Percentiles rank a stretch among this genome's conserved stretches.
These are phyloP conservation scores for Pomatorhinus ruficollis DNA, from an alignment of 2,113 vertebrate species.

Conservation along the genomic window DNA sequence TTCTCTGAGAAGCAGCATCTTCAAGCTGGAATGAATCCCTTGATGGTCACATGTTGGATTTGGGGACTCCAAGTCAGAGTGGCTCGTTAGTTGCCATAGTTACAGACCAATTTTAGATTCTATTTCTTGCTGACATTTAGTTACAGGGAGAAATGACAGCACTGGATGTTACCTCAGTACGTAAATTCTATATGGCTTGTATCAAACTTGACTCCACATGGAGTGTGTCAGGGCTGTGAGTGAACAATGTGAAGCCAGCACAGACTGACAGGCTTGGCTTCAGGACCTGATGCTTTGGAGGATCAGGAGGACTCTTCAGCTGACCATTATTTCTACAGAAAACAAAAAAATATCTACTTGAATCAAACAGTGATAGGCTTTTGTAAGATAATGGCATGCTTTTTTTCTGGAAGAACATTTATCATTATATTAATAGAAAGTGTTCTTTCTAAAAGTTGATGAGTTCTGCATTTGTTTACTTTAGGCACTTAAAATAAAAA, in stretches of 20 bases:
- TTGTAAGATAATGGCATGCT: not conserved
- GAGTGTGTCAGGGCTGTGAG: not conserved
- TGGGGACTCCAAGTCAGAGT: constrained; percentile 44
- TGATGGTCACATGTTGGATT: constrained; percentile 11
- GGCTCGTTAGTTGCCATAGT: constrained; percentile 57
- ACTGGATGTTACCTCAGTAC: constrained; percentile 25
- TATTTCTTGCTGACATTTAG: constrained; percentile 54
- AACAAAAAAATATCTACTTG: not conserved
- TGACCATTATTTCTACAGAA: not conserved
- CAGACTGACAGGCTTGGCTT: not conserved
- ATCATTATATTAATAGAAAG: not conserved
- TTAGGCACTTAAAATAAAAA: not conserved
- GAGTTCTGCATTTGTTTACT: not conserved
- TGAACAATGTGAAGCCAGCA: not conserved
- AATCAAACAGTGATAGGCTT: not conserved
- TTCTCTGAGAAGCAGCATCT: constrained; percentile 33
- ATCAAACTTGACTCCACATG: constrained; percentile 25
- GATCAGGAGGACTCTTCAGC: not conserved
- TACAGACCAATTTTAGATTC: constrained; percentile 58
- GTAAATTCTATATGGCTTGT: not conserved
- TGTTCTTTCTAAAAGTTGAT: not conserved
- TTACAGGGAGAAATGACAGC: constrained; percentile 31
- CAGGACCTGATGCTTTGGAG: not conserved
- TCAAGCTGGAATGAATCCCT: constrained; percentile 19
- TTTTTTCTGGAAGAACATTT: not conserved